Base-by-base conservation (phyloP, 2,113 vertebrate genomes). In the Rhodinocichla rosea region DNA sequence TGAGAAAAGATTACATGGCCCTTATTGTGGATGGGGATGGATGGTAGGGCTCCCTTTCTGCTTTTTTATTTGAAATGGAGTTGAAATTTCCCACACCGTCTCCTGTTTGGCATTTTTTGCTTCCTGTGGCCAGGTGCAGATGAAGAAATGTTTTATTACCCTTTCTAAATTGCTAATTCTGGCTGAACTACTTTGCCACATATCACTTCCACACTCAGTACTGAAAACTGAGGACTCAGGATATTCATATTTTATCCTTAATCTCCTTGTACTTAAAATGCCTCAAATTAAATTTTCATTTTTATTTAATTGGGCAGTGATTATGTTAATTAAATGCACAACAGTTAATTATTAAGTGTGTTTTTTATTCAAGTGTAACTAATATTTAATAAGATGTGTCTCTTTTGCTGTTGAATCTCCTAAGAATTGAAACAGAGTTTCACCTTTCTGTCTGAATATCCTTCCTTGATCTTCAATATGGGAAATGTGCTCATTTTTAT, bases 261-360 rank as follows among this genome's bases (percentile, higher is more conserved):
- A 90, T 96, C 70, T 93, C 42, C 67, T 85, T 94, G 53, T 95
- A 92, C 47, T 57, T 91, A 71, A 70, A 92, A 45, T 63, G 83
- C 52, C 63, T 93, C 80, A 93, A 92, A 96, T 96, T 94, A 96
- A 94, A 91, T 87, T 92, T 95, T 96, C 63, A 92, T 95, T 97
- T 93, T 95, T 59, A 95, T 93, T 94, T 96, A 97, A 96, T 93
- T 94, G 77, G 20, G 44, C 59, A 91, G 65, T 90, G 70, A 93
- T 95, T 95, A 90, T 92, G 84, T 89, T 97, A 96, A 96, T 96
- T 94, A 96, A 97, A 93, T 95, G 92, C 81, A 93, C 74, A 79
- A 57, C 55, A 60, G 73, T 97, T 96, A 95, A 96, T 95, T 83
- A 95, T 97, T 95, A 92, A 97, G 40, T 68, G 45, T 89, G 90